Conservation (phyloP, 2,113 vertebrate genomes). For the Odocoileus hemionus region DNA sequence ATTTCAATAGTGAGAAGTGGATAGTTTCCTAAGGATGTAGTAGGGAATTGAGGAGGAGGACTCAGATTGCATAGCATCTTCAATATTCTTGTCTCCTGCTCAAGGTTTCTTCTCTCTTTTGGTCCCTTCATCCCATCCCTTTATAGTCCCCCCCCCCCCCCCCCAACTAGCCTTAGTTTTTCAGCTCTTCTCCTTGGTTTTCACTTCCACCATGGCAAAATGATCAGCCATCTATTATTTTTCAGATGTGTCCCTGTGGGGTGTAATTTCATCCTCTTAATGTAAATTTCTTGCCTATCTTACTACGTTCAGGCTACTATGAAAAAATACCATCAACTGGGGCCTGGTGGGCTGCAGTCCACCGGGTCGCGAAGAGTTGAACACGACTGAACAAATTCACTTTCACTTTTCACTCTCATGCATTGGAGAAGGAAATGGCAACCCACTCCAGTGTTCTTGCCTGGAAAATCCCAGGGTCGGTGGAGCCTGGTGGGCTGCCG, state of each 20-base stretch:
- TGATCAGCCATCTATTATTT: background rate
- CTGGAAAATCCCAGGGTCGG: background rate
- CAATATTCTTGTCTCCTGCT: background rate
- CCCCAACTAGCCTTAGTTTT: background rate
- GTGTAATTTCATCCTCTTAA: background rate
- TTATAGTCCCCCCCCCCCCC: too few relatives aligned
- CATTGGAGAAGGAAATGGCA: background rate
- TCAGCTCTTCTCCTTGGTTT: background rate
- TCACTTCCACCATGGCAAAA: background rate
- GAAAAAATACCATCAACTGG: background rate
- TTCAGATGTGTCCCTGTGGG: background rate
- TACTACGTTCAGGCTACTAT: background rate
- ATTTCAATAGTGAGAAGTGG: background rate
- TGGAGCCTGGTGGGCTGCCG: accelerated
- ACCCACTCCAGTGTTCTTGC: background rate
- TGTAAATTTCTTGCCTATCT: background rate
- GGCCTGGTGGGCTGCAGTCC: background rate
- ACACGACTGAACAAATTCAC: background rate
- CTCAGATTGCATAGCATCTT: background rate
- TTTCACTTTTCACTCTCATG: background rate
- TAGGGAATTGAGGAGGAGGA: background rate
- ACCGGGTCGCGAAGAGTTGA: accelerated
- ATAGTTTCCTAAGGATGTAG: background rate
- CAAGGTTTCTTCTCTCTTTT: background rate
- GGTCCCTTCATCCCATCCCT: background rate